Evolutionary conservation across 2,797 vertebrate species (phyloP), one percentile per base, ranked within the genome.

Genomic region (Pseudotriccus pelzelni): DNA sequence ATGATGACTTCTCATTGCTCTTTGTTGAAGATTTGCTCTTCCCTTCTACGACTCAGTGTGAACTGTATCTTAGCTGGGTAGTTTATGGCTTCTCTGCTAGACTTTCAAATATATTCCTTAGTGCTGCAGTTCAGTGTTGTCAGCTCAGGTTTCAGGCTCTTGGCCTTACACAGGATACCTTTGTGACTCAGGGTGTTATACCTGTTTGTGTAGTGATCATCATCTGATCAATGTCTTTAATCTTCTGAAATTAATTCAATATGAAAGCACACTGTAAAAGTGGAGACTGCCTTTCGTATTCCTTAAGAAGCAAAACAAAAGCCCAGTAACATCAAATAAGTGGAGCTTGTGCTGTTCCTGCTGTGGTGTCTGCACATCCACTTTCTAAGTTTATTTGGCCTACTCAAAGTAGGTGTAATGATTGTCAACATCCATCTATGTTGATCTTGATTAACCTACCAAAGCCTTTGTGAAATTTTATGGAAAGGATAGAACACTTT

Each of bases 121-220:
- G 52, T 72, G 49, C 23, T 85, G 47, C 56, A 63, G 18, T 83
- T 84, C 39, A 87, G 36, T 44, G 30, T 44, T 86, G 55, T 37
- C 41, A n/a, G 50, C 25, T 90, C 37, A 60, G 49, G 66, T 46
- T 92, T 81, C 76, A 52, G 44, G 41, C n/a, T 74, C 39, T 72
- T 74, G 27, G 22, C 27, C 90, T 52, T 86, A 15, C 25, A 46
- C 7, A 63, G 53, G 11, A 49, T 75, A 83, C 46, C 37, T 81
- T 91, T 91, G 76, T 95, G 80, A 95, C 77, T 83, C 46, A 82
- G 64, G 23, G 60, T 66, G 30, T 93, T 89, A 76, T 19, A 75
- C 32, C 25, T 77, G 49, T 41, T 85, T 85, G 12, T 37, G 37
- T 37, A 37, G 37, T 37, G 72, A 64, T 43, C 76, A 66, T 85